Evolutionary conservation across 2,888 invertebrate species (phyloP), one percentile per base, ranked within the genome.

Genomic region (Helicoverpa assulta): DNA sequence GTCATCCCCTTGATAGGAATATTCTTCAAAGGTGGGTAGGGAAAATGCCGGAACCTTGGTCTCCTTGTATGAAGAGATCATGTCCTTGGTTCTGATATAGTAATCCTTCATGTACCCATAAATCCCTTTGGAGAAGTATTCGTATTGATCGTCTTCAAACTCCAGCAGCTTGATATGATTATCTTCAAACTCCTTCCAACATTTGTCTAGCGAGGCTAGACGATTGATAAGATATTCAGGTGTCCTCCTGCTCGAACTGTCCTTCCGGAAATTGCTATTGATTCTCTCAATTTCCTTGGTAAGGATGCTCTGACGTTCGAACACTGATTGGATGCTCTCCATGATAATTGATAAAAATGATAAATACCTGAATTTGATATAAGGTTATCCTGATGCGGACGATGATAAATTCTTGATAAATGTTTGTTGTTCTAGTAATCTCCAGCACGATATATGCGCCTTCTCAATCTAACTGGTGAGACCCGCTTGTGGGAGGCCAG

Each of bases 141-240:
- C 54, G 16, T 54, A 8, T 16, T 54, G 54, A 33, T 55, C 55
- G 10, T 55, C 55, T 55, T 55, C 55, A 55, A 55, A 55, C 33
- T 55, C 55, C 29, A 55, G 55, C 55, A 55, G 55, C 55, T 55
- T 33, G 55, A 12, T 55, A 55, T 55, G 55, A 16, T 55, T 55
- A 16, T 55, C 55, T 55, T 55, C 55, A 37, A 55, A 55, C 55
- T 33, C 21, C 55, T 55, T 33, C 55, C 55, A 55, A 37, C n/a
- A 55, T 55, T 55, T 33, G 33, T 55, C 55, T 18, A 55, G 33
- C 14, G 55, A 29, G 16, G 33, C 55, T 55, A 55, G 14, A 33
- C 55, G 55, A 18, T 8, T 55, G 29, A 55, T n/a, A 55, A 55
- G 55, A 37, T 55, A 21, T 55, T 55, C 55, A 55, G 55, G 37